Evolutionary conservation across 2,888 invertebrate species (phyloP).

Genomic region (Drosophila nr. perissopoda): DNA sequence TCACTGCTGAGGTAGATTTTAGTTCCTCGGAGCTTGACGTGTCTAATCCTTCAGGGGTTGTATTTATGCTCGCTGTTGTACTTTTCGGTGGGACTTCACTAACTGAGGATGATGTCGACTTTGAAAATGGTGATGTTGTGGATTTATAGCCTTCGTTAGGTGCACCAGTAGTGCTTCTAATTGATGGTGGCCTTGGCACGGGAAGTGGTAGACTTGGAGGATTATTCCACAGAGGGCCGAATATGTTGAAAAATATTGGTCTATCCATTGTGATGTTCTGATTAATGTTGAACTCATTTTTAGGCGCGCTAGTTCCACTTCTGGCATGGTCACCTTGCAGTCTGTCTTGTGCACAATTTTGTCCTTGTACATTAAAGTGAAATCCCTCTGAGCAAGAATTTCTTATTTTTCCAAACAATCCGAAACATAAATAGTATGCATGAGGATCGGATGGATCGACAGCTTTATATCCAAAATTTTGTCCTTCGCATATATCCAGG

Average conservation of each 20-base stretch:
- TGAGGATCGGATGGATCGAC: slow-evolving; percentile 45
- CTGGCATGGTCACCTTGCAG: neutral
- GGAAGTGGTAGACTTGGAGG: slow-evolving; percentile 13
- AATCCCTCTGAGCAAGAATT: slow-evolving; percentile 51
- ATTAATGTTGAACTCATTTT: slow-evolving; percentile 39
- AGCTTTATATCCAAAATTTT: slow-evolving; percentile 62
- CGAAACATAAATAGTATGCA: slow-evolving; percentile 60
- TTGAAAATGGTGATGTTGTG: slow-evolving; percentile 4
- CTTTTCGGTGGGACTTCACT: neutral
- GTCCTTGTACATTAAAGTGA: slow-evolving; percentile 38
- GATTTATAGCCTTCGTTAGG: neutral
- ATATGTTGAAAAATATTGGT: slow-evolving; percentile 60
- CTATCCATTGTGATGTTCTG: slow-evolving; percentile 54
- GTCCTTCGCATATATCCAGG: slow-evolving; percentile 54
- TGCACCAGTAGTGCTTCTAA: neutral
- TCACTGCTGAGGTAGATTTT: neutral
- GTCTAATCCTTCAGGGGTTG: neutral
- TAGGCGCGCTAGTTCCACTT: neutral
- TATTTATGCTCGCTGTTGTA: neutral
- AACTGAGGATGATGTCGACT: neutral
- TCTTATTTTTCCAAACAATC: slow-evolving; percentile 52
- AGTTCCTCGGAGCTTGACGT: neutral
- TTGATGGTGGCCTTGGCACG: slow-evolving; percentile 1
- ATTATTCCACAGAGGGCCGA: slow-evolving; percentile 43
- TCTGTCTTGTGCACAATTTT: slow-evolving; percentile 38